Evolutionary conservation across 35 echinoderm and acorn worm species (phyloP).

Genomic region (Lytechinus pictus): DNA sequence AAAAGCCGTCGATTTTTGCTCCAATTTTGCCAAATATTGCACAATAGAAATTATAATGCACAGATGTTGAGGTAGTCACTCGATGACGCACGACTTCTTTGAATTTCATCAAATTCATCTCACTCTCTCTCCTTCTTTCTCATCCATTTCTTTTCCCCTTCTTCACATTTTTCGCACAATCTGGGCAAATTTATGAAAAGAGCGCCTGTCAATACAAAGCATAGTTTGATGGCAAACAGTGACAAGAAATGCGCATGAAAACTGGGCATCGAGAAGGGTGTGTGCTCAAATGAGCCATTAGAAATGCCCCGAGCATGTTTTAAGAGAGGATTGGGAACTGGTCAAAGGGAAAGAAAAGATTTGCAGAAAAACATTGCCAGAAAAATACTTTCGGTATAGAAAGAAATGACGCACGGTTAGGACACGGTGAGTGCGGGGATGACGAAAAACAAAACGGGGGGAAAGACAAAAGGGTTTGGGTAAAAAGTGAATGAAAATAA

Average conservation of each 20-base stretch:
- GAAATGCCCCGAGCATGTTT: conserved; percentile 47
- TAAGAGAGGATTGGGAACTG: conserved; percentile 5
- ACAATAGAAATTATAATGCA: conserved; percentile 53
- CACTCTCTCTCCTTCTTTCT: background rate
- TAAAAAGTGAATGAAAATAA: background rate
- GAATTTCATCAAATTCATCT: conserved; percentile 29
- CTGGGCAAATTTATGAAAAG: conserved; percentile 52
- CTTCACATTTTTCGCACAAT: conserved; percentile 22
- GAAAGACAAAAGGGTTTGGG: background rate
- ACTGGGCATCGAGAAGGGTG: conserved; percentile 26
- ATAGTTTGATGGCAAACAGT: conserved; percentile 45
- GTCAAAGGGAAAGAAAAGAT: background rate
- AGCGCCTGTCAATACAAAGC: conserved; percentile 47
- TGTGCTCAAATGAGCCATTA: conserved; percentile 46
- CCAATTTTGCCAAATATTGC: conserved; percentile 48
- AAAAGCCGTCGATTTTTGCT: conserved; percentile 54
- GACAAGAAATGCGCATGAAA: conserved; percentile 29
- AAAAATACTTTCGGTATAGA: conserved; percentile 1
- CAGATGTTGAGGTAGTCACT: conserved; percentile 45
- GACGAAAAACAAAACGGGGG: background rate
- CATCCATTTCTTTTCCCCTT: background rate
- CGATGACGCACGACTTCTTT: conserved; percentile 38
- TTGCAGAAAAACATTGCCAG: conserved; percentile 9
- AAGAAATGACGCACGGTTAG: conserved; percentile 38
- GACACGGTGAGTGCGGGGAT: background rate